Evolutionary conservation across 2,113 vertebrate genomes (phyloP).

Genomic region (Chaetorhynchus papuensis): DNA sequence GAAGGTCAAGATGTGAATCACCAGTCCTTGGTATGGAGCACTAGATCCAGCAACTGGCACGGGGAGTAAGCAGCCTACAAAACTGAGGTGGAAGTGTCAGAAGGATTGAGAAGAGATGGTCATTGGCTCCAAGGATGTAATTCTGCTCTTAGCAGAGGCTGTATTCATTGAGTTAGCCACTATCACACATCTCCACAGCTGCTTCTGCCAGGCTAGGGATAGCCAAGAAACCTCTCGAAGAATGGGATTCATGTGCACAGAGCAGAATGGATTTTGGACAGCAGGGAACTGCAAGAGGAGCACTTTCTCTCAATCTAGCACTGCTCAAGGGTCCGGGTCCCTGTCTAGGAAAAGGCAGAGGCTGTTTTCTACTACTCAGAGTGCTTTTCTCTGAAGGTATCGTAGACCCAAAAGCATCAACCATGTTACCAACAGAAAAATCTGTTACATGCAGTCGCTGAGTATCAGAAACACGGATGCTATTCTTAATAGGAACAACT

Average conservation of each 20-base stretch:
- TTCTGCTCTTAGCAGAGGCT: not conserved
- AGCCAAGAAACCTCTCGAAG: not conserved
- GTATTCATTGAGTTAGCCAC: not conserved
- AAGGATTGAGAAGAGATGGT: not conserved
- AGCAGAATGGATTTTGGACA: not conserved
- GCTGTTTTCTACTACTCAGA: not conserved
- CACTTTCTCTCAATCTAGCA: too few species aligned
- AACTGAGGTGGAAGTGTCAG: not conserved
- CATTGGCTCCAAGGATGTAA: rapidly evolving
- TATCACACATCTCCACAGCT: not conserved
- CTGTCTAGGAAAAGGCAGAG: not conserved
- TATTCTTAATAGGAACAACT: not conserved
- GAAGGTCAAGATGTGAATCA: not conserved
- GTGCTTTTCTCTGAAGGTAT: not conserved
- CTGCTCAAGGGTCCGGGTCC: rapidly evolving
- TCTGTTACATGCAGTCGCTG: not conserved
- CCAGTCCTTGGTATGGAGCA: not conserved
- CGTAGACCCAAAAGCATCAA: not conserved
- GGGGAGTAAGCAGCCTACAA: not conserved
- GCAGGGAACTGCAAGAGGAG: not conserved
- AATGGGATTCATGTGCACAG: rapidly evolving
- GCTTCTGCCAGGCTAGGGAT: not conserved
- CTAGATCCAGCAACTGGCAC: rapidly evolving
- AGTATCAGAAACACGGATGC: not conserved
- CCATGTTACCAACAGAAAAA: not conserved